Base-by-base conservation (phyloP, 2,797 vertebrate species). In the Menidia menidia region DNA sequence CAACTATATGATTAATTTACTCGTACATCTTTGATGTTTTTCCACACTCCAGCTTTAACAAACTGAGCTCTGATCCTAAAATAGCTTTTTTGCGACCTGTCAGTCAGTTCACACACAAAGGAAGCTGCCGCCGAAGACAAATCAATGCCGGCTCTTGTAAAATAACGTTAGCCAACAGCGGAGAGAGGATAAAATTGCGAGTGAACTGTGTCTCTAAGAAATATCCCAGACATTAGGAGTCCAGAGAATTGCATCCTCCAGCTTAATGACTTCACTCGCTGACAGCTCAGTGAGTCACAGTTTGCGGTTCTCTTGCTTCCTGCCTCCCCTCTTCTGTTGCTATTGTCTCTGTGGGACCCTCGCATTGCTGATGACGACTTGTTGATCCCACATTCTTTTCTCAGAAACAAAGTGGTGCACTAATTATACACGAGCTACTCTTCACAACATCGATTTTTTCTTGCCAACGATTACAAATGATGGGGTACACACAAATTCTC, bases 371-470 rank as follows among this genome's bases (percentile, higher is more conserved):
- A 39, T 68, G 59, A 56, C 78, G 73, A n/a, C 60, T 35, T 60
- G 51, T 62, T 64, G 73, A 61, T 52, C 73, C 35, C 44, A n/a
- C 5, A 73, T 64, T 69, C 70, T 64, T 75, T 44, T 39, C 63
- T 58, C 52, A 64, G 56, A 75, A 61, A 25, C 18, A 48, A 75
- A 73, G 42, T 4, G 51, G 60, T 35, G 32, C 43, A 39, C 30
- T 62, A 84, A 78, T 85, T 80, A 80, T 86, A 64, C 65, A 57
- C 31, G 39, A 25, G 35, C 48, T 67, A 61, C 73, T 72, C 59
- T 58, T 43, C 12, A 47, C 44, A 8, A 51, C 60, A 18, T 0
- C 7, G 35, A 39, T 39, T 7, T 39, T n/a, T 32, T 64, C 60
- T 48, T 50, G 64, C 54, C 61, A 59, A 73, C 72, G 54, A 74